Conservation (phyloP, 2,113 vertebrate genomes). For the Pachypanchax playfairii region DNA sequence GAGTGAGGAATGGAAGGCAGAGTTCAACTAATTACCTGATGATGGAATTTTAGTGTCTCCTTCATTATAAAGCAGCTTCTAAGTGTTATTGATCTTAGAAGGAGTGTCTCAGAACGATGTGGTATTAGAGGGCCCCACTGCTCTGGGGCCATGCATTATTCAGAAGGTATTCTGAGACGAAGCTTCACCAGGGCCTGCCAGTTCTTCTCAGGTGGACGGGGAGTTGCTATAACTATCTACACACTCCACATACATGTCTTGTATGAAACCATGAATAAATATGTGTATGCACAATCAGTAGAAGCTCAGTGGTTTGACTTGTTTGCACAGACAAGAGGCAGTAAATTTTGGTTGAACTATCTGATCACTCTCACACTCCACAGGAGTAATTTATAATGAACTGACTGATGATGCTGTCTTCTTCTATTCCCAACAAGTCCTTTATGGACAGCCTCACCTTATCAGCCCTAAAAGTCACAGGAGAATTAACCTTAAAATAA, state of each 20-base stretch:
- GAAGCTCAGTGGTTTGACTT: slow-evolving; percentile 1
- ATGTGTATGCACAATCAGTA: background rate
- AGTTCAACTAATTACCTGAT: slow-evolving; percentile 80
- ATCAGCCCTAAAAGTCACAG: slow-evolving; percentile 35
- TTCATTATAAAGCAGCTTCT: slow-evolving; percentile 84
- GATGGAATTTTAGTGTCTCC: slow-evolving; percentile 81
- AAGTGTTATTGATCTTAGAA: slow-evolving; percentile 87
- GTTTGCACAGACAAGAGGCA: slow-evolving; percentile 22
- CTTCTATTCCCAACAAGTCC: slow-evolving; percentile 51
- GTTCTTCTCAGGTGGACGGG: slow-evolving; percentile 75
- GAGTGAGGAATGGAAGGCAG: slow-evolving; percentile 49
- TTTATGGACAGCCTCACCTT: slow-evolving; percentile 32
- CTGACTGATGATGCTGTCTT: slow-evolving; percentile 48
- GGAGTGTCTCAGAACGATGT: slow-evolving; percentile 81
- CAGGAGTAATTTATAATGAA: slow-evolving; percentile 65
- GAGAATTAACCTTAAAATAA: slow-evolving; percentile 4
- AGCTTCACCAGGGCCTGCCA: slow-evolving; percentile 66
- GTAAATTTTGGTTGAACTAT: slow-evolving; percentile 48
- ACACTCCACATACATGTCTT: slow-evolving; percentile 3
- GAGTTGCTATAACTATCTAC: slow-evolving; percentile 60
- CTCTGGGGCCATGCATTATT: slow-evolving; percentile 84
- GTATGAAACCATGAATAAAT: slow-evolving; percentile 7
- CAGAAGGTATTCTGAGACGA: slow-evolving; percentile 76
- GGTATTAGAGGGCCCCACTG: slow-evolving; percentile 83
- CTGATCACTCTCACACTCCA: slow-evolving; percentile 43